Conservation (phyloP, 2,888 invertebrate species). For the Eupeodes latifasciatus region DNA sequence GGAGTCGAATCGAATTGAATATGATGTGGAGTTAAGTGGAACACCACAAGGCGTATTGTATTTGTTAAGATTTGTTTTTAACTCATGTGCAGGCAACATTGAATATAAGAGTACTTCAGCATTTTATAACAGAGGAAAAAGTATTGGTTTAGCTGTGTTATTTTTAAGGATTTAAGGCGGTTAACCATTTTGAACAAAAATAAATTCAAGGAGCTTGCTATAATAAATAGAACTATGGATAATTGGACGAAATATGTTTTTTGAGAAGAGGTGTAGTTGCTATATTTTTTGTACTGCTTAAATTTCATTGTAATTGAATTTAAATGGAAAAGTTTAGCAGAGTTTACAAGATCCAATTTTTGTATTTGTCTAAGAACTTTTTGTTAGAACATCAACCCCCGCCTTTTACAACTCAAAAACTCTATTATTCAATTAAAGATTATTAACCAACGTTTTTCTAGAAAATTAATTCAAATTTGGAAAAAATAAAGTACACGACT, state of each 20-base stretch:
- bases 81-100: slow-evolving; percentile 27
- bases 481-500: too few relatives aligned
- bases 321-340: too few relatives aligned
- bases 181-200: background rate
- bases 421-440: too few relatives aligned
- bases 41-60: slow-evolving; percentile 47
- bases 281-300: too few relatives aligned
- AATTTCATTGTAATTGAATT: too few relatives aligned
- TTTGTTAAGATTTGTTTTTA: slow-evolving; percentile 35
- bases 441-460: too few relatives aligned
- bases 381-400: too few relatives aligned
- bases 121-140: background rate
- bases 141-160: slow-evolving; percentile 25
- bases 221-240: background rate
- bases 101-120: slow-evolving; percentile 30
- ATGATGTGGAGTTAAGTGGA: slow-evolving; percentile 23
- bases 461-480: too few relatives aligned
- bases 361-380: too few relatives aligned
- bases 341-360: too few relatives aligned
- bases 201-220: background rate
- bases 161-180: slow-evolving; percentile 6
- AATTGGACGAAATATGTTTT: background rate
- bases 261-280: too few relatives aligned
- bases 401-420: too few relatives aligned
- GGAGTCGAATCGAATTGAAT: slow-evolving; percentile 24